Percentiles rank a stretch among this genome's conserved stretches.
Evolutionary conservation across 2,797 vertebrate species (phyloP).

Genomic region (Leuciscus waleckii): DNA sequence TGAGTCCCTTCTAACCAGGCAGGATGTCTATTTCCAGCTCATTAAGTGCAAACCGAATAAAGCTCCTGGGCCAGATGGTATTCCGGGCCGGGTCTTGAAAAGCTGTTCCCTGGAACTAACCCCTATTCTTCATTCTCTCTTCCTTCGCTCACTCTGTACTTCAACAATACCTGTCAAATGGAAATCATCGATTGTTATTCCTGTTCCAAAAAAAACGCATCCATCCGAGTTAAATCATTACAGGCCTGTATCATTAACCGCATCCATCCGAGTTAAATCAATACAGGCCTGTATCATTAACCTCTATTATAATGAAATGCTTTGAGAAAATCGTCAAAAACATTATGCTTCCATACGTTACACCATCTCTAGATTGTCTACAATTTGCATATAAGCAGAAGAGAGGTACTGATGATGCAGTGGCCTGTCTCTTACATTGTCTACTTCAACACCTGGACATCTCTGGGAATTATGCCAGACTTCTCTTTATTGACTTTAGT

Average conservation of each 20-base stretch:
- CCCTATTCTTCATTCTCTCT: background rate
- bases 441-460: background rate
- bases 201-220: no score
- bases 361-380: background rate
- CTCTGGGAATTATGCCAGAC: background rate
- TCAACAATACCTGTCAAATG: background rate
- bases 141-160: background rate
- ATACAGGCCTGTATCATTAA: no score
- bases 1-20: background rate
- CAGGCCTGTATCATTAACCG: no score
- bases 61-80: background rate
- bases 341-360: background rate
- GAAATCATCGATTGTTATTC: background rate
- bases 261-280: no score
- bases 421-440: no score
- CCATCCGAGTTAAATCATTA: no score
- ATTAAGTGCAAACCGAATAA: background rate
- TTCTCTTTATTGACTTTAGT: no score
- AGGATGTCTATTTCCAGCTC: background rate
- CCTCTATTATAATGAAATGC: background rate
- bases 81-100: background rate
- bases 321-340: background rate
- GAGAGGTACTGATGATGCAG: background rate
- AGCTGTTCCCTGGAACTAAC: background rate
- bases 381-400: background rate